phyloP scores from a whole-genome alignment of 1,140 invertebrate genomes.

The Ostrea edulis region DNA sequence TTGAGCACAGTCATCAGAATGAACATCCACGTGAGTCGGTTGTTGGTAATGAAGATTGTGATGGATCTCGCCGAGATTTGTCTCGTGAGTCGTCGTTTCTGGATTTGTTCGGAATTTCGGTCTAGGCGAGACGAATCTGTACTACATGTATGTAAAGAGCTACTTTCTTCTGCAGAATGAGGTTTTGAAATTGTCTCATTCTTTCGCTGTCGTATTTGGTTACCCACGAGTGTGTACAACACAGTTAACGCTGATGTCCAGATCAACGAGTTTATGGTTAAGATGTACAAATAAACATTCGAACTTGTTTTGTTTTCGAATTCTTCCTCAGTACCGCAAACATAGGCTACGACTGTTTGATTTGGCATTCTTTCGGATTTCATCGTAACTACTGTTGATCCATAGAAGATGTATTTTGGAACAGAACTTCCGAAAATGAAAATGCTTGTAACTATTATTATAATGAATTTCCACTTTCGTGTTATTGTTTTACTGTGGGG shows the following conservation, averaged over 20 bases:
- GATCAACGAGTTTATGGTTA: neutral
- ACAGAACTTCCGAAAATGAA: neutral
- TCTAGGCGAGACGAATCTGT: neutral
- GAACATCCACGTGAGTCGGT: neutral
- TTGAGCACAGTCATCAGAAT: constrained; percentile 6
- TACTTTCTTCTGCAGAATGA: neutral
- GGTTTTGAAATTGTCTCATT: neutral
- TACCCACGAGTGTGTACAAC: neutral
- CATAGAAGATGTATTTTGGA: neutral
- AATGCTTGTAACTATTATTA: neutral
- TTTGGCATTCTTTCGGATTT: neutral
- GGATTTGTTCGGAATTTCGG: neutral
- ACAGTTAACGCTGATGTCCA: neutral
- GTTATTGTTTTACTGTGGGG: neutral
- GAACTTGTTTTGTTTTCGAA: neutral
- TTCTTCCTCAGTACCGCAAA: neutral
- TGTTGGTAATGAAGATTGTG: neutral
- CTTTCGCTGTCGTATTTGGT: neutral
- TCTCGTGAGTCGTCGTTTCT: neutral
- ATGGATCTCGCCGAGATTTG: neutral
- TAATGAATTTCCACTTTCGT: neutral
- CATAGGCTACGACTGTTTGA: neutral
- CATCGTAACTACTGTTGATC: neutral
- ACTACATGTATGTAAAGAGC: neutral
- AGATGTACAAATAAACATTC: neutral